Percentiles rank a stretch among this genome's conserved stretches.
Evolutionary conservation across 2,113 vertebrate species (phyloP).

Genomic region (Grallaria varia): DNA sequence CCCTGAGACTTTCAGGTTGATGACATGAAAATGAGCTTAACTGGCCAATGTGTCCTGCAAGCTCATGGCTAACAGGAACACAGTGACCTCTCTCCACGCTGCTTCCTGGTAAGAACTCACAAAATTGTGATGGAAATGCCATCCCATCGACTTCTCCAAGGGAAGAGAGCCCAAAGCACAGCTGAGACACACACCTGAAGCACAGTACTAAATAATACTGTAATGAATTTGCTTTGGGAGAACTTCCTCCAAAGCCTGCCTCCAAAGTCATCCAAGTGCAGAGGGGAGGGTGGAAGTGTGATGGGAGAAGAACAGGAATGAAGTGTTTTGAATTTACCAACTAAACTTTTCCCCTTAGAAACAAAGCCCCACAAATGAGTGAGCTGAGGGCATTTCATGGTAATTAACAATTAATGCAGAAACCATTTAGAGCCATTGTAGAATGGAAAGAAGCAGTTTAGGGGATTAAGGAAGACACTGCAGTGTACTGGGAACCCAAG

Average conservation of each 20-base stretch:
- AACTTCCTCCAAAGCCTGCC: neutral
- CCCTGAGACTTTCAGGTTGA: neutral
- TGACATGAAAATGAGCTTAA: neutral
- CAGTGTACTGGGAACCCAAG: neutral
- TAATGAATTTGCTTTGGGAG: neutral
- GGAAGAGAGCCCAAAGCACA: neutral
- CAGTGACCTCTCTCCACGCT: neutral
- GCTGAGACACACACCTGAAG: accelerated
- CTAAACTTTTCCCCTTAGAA: neutral
- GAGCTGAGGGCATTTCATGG: neutral
- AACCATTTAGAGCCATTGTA: neutral
- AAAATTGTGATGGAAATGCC: neutral
- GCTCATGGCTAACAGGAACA: neutral
- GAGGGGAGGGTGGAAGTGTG: neutral
- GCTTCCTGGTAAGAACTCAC: neutral
- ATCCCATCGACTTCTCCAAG: neutral
- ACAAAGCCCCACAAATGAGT: neutral
- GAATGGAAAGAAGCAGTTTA: neutral
- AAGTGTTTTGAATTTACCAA: neutral
- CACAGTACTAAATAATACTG: neutral
- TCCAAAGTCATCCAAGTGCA: accelerated
- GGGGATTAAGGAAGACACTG: neutral
- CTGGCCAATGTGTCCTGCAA: neutral
- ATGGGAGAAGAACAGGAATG: neutral
- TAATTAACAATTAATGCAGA: neutral